Percentiles rank a stretch among this genome's conserved stretches.
These are phyloP conservation scores for Cheilosia pagana DNA, from an alignment of 2,888 invertebrate genomes.

Conservation along the genomic window DNA sequence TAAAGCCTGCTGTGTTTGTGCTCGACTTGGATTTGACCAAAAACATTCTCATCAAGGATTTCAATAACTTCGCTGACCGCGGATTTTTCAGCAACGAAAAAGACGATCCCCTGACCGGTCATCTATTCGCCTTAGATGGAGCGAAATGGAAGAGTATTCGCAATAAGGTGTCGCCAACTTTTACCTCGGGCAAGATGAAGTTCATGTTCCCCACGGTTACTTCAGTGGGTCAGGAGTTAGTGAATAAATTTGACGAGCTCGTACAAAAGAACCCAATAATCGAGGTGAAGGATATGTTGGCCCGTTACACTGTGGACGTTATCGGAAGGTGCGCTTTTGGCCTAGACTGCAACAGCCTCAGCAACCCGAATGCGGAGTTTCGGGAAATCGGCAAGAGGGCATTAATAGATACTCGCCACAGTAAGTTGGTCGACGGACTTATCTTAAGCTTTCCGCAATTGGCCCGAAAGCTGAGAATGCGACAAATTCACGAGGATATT, in stretches of 20 bases:
- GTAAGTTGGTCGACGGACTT: conserved; percentile 76
- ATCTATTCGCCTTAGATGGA: conserved; percentile 82
- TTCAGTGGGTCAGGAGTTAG: conserved; percentile 78
- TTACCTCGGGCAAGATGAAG: conserved; percentile 78
- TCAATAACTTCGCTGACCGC: conserved; percentile 80
- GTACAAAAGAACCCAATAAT: conserved; percentile 75
- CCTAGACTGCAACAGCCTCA: conserved; percentile 83
- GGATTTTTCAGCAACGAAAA: conserved; percentile 79
- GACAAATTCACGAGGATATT: conserved; percentile 77
- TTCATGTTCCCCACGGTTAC: conserved; percentile 78
- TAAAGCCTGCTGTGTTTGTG: conserved; percentile 79
- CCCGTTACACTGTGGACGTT: conserved; percentile 84
- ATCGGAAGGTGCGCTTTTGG: conserved; percentile 84
- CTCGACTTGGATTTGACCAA: conserved; percentile 80
- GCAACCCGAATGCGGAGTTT: conserved; percentile 82
- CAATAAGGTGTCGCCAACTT: conserved; percentile 78
- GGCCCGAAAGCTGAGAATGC: conserved; percentile 77
- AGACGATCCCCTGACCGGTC: conserved; percentile 82
- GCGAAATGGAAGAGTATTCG: conserved; percentile 81
- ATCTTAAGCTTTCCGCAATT: conserved; percentile 77
- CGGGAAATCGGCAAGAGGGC: conserved; percentile 77
- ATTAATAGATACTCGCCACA: conserved; percentile 78
- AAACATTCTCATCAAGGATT: conserved; percentile 79
- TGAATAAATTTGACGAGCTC: not conserved
- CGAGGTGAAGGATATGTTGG: conserved; percentile 82